Conservation (phyloP, 2,113 vertebrate genomes). For the Cyanocitta stelleri region DNA sequence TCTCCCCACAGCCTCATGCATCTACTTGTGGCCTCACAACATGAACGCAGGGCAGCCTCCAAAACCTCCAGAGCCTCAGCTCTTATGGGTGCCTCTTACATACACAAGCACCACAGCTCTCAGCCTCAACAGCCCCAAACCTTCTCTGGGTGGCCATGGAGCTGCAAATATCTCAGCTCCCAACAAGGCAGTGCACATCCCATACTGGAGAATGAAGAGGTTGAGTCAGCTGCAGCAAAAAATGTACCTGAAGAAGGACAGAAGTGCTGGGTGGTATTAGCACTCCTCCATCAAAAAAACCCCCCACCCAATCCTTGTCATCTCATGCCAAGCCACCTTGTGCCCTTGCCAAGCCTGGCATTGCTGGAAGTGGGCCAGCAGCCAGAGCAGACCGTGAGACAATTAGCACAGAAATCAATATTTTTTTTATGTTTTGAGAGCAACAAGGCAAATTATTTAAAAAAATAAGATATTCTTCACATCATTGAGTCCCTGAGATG, state of each 20-base stretch:
- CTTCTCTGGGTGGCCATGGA: background rate
- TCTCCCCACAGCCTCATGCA: fast-evolving
- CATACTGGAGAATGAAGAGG: fast-evolving
- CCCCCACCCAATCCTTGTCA: background rate
- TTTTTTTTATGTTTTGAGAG: background rate
- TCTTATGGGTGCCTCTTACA: background rate
- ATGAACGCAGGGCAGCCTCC: background rate
- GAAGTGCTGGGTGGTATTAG: background rate
- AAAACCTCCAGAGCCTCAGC: background rate
- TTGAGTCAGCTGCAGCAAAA: background rate
- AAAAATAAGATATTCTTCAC: background rate
- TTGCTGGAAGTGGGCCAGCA: background rate
- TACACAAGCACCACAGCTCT: background rate
- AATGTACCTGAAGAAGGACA: background rate
- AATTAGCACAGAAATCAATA: background rate
- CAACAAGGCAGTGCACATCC: background rate
- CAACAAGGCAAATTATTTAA: background rate
- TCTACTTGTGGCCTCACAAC: background rate
- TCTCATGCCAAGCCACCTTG: background rate
- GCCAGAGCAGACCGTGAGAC: background rate
- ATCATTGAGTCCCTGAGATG: background rate
- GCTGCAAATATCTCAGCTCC: background rate
- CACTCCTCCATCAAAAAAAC: background rate
- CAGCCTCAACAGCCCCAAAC: background rate
- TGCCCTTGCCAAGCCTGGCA: background rate